Evolutionary conservation across 2,113 vertebrate species (phyloP).

Genomic region (Actinemys pallida): DNA sequence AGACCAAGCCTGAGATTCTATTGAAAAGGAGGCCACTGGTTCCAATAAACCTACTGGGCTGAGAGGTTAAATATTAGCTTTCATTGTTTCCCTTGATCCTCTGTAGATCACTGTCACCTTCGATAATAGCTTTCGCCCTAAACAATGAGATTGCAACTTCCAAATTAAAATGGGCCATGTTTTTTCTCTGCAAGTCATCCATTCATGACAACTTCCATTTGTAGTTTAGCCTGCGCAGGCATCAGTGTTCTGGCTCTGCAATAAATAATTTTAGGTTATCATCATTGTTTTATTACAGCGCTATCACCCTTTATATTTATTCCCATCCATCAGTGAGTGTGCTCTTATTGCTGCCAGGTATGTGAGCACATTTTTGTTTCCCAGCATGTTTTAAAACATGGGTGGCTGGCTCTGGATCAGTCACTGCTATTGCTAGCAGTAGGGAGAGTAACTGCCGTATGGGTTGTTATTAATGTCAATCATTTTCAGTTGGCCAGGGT

Average conservation of each 20-base stretch:
- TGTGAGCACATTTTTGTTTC: constrained; percentile 37
- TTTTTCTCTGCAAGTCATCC: constrained; percentile 66
- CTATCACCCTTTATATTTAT: constrained; percentile 71
- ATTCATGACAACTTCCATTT: constrained; percentile 72
- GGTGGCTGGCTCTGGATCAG: constrained; percentile 35
- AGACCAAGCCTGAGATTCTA: neutral
- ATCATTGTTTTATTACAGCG: constrained; percentile 65
- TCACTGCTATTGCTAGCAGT: constrained; percentile 15
- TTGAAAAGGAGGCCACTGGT: constrained; percentile 3
- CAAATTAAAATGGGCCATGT: constrained; percentile 74
- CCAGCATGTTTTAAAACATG: constrained; percentile 45
- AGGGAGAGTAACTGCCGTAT: neutral
- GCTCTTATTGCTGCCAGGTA: constrained; percentile 56
- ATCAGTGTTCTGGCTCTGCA: constrained; percentile 49
- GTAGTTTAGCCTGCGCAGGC: constrained; percentile 46
- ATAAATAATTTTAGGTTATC: constrained; percentile 74
- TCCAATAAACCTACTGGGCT: constrained; percentile 4
- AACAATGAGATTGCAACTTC: constrained; percentile 70
- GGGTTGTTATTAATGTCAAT: constrained; percentile 63
- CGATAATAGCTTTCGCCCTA: constrained; percentile 71
- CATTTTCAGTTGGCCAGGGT: constrained; percentile 52
- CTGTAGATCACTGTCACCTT: constrained; percentile 65
- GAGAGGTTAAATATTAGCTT: constrained; percentile 52
- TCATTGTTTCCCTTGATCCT: constrained; percentile 69
- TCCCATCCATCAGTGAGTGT: constrained; percentile 71